Evolutionary conservation across 2,113 vertebrate genomes (phyloP).

Genomic region (Macrotis lagotis): DNA sequence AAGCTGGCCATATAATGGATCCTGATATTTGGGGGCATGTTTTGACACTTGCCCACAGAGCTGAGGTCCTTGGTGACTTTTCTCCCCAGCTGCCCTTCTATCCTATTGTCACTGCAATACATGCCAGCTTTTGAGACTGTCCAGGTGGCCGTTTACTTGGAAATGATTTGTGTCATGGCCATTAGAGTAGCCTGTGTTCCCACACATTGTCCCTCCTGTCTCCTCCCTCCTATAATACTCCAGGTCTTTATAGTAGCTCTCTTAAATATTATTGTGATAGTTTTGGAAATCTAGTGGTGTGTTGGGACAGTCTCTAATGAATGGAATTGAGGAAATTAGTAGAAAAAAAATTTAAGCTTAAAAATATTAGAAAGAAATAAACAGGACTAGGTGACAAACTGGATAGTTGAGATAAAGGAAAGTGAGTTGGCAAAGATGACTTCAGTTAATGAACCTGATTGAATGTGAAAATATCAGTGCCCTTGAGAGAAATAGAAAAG

Average conservation of each 20-base stretch:
- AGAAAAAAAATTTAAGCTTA: neutral
- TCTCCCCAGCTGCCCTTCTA: too few relatives aligned
- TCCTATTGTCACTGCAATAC: too few relatives aligned
- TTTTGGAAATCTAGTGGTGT: neutral
- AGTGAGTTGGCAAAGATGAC: neutral
- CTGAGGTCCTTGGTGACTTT: too few relatives aligned
- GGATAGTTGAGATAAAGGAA: neutral
- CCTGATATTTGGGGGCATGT: too few relatives aligned
- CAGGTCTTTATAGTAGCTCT: rapidly evolving
- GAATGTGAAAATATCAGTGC: neutral
- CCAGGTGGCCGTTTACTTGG: too few relatives aligned
- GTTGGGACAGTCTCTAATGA: neutral
- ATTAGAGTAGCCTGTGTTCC: too few relatives aligned
- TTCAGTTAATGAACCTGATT: neutral
- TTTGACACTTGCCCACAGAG: too few relatives aligned
- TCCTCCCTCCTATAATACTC: neutral
- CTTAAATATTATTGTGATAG: neutral
- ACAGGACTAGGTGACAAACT: neutral
- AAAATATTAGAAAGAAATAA: neutral
- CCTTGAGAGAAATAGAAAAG: neutral
- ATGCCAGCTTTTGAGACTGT: too few relatives aligned
- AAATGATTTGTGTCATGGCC: too few relatives aligned
- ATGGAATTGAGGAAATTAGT: neutral
- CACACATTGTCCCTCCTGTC: too few relatives aligned
- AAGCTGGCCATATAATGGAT: too few relatives aligned